Percentiles rank a stretch among this genome's conserved stretches.
phyloP scores from a whole-genome alignment of 2,888 invertebrate genomes.

The Neoaliturus tenellus region DNA sequence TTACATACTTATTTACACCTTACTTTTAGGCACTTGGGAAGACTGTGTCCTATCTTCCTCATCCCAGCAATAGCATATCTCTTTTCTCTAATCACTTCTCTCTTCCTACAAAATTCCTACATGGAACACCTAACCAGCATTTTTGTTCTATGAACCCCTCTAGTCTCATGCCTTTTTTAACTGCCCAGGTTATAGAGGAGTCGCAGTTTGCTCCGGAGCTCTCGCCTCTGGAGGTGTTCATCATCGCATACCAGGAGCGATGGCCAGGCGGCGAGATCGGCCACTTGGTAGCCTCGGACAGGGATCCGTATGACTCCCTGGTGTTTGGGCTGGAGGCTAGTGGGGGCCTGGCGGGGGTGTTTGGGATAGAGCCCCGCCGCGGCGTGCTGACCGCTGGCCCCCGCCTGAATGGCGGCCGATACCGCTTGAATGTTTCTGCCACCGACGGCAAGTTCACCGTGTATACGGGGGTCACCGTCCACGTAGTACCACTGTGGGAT shows the following conservation, averaged over 20 bases:
- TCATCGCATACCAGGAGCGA: slow-evolving; percentile 92
- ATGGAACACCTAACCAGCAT: too few species aligned
- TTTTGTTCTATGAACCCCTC: too few species aligned
- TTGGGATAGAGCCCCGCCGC: slow-evolving; percentile 80
- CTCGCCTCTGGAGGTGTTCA: slow-evolving; percentile 87
- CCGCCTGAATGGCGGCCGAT: slow-evolving; percentile 88
- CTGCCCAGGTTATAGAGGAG: slow-evolving; percentile 90
- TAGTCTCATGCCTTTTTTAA: too few species aligned
- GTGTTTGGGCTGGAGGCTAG: slow-evolving; percentile 72
- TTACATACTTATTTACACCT: too few species aligned
- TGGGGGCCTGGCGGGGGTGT: slow-evolving; percentile 9
- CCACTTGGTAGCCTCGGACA: slow-evolving; percentile 89
- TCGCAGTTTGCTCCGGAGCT: slow-evolving; percentile 94
- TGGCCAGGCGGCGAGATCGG: slow-evolving; percentile 94
- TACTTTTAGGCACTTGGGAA: too few species aligned
- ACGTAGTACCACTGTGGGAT: slow-evolving; percentile 85
- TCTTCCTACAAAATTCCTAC: too few species aligned
- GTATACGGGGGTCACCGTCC: slow-evolving; percentile 84
- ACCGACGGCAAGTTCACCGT: slow-evolving; percentile 93
- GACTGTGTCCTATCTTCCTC: too few species aligned
- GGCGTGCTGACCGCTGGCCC: slow-evolving; percentile 90
- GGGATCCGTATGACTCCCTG: slow-evolving; percentile 93
- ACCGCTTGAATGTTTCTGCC: slow-evolving; percentile 92
- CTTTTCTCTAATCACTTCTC: too few species aligned
- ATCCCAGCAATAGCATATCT: too few species aligned